Evolutionary conservation across 2,888 invertebrate genomes (phyloP).

Genomic region (Theristus sp.): DNA sequence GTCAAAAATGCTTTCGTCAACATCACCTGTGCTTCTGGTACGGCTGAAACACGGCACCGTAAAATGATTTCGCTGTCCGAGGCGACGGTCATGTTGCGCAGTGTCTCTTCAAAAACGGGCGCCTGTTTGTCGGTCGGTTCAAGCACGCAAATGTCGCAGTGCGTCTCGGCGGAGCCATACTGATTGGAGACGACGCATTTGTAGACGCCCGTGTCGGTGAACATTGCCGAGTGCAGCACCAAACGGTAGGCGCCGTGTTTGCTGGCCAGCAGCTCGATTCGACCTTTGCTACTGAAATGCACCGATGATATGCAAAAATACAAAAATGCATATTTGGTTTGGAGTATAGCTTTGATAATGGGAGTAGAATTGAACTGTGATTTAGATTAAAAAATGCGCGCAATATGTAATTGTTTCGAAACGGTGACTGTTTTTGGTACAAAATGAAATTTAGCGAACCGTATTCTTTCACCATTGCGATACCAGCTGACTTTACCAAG

Average conservation of each 20-base stretch:
- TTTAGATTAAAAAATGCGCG: no score
- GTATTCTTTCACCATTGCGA: constrained; percentile 1
- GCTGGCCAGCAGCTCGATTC: constrained; percentile 5
- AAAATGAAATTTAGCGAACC: no score
- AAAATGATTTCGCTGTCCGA: constrained; percentile 24
- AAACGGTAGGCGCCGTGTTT: constrained; percentile 5
- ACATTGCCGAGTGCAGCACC: constrained; percentile 10
- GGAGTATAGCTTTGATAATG: no score
- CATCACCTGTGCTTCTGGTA: constrained; percentile 28
- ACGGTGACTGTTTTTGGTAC: no score
- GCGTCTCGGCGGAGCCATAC: constrained; percentile 10
- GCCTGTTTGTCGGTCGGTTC: constrained; percentile 12
- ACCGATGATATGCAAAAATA: not conserved
- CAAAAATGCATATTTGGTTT: not conserved
- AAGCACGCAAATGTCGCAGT: constrained; percentile 12
- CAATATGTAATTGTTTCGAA: no score
- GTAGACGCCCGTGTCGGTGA: constrained; percentile 13
- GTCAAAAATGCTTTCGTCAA: not conserved
- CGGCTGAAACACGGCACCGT: constrained; percentile 30
- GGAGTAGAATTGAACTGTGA: no score
- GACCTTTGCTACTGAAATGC: not conserved
- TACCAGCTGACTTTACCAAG: constrained; percentile 6
- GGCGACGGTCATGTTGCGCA: constrained; percentile 12
- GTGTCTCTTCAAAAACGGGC: constrained; percentile 11
- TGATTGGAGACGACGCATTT: constrained; percentile 9